A percentile compares a stretch with the other conserved stretches of the same genome.
Evolutionary conservation across 2,888 invertebrate genomes (phyloP).

Genomic region (Platycnemis pennipes): DNA sequence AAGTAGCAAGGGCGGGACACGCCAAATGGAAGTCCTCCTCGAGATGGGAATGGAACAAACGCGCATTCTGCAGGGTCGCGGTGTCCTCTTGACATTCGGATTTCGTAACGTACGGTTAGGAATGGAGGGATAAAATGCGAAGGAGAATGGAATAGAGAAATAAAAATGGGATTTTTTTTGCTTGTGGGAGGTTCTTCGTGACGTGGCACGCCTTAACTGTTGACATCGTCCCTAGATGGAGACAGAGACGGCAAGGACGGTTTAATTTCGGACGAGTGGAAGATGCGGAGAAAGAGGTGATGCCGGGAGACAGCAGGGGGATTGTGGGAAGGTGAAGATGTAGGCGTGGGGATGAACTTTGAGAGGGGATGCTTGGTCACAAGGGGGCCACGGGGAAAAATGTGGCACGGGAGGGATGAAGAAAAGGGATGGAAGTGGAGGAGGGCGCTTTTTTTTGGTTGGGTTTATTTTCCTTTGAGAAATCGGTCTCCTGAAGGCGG

Average conservation of each 20-base stretch:
- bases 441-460: neutral
- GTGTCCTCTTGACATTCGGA: neutral
- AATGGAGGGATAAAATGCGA: neutral
- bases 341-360: neutral
- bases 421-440: neutral
- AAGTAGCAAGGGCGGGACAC: neutral
- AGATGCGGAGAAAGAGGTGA: neutral
- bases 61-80: neutral
- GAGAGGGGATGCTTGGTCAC: neutral
- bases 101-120: neutral
- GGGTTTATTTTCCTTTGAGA: conserved; percentile 31
- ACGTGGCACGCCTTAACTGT: neutral
- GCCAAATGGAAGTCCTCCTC: conserved; percentile 9
- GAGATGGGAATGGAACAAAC: conserved; percentile 13
- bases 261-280: neutral
- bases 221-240: neutral
- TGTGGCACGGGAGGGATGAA: neutral
- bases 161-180: no score
- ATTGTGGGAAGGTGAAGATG: neutral
- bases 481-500: conserved; percentile 14
- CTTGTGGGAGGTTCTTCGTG: neutral
- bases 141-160: neutral
- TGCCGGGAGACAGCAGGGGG: neutral
- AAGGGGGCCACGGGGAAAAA: no score
- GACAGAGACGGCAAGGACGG: neutral